Evolutionary conservation across 1,140 invertebrate genomes (phyloP).

Genomic region (Vanessa atalanta): DNA sequence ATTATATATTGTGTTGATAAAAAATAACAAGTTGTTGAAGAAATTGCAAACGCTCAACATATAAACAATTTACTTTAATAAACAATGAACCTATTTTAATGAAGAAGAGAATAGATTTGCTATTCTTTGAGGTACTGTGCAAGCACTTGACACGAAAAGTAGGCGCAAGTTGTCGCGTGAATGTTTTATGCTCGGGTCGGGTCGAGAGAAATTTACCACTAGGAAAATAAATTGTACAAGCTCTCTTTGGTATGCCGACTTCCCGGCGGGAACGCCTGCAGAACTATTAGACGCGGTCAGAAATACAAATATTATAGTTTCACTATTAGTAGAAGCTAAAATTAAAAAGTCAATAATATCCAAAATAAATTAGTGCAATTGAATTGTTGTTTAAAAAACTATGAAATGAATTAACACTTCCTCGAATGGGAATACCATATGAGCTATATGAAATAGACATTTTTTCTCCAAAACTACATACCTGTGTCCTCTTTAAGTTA

Average conservation of each 20-base stretch:
- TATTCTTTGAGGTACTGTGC: constrained; percentile 32
- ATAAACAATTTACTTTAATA: background rate
- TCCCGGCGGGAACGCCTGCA: constrained; percentile 9
- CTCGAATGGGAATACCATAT: too few relatives aligned
- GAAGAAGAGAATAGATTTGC: constrained; percentile 21
- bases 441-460: too few relatives aligned
- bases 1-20: too few relatives aligned
- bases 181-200: constrained; percentile 41
- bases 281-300: constrained; percentile 22
- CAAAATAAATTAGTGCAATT: background rate
- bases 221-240: constrained; percentile 40
- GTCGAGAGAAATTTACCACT: constrained; percentile 41
- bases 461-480: too few relatives aligned
- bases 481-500: too few relatives aligned
- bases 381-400: too few relatives aligned
- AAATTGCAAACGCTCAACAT: background rate
- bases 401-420: too few relatives aligned
- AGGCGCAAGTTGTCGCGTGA: constrained; percentile 38
- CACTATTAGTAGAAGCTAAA: background rate
- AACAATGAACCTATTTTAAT: background rate
- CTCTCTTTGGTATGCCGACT: constrained; percentile 23
- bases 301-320: constrained; percentile 16
- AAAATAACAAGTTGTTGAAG: too few relatives aligned
- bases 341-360: background rate
- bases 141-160: constrained; percentile 40